These are phyloP conservation scores for Montipora capricornis DNA, from an alignment of 64 coral and sea anemone genomes.

Conservation along the genomic window DNA sequence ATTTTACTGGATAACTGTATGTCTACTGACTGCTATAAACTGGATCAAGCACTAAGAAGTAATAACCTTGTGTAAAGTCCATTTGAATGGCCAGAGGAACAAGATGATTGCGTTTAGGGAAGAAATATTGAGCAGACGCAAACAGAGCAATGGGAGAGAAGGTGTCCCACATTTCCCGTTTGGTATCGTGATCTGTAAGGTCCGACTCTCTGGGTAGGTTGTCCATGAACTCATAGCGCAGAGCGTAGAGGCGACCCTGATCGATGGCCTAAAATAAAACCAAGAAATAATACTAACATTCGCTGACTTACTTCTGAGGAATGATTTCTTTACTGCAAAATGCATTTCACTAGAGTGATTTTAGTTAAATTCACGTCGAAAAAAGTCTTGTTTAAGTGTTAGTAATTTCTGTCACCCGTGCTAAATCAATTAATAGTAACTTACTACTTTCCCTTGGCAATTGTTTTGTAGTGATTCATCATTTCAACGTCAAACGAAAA, in stretches of 20 bases:
- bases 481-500: not conserved
- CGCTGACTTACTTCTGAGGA: not conserved
- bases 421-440: too few species aligned
- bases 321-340: not conserved
- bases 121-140: constrained; percentile 3
- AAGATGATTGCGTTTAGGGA: not conserved
- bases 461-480: not conserved
- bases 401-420: too few species aligned
- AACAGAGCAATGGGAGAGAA: constrained; percentile 77
- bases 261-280: constrained; percentile 27
- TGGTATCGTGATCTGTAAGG: constrained; percentile 21
- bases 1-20: constrained; percentile 14
- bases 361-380: not conserved
- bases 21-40: not conserved
- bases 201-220: constrained; percentile 14
- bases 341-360: not conserved
- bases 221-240: constrained; percentile 56
- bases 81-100: constrained; percentile 70
- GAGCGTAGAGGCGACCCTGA: constrained; percentile 54
- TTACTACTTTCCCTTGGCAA: not conserved
- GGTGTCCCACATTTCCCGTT: constrained; percentile 44
- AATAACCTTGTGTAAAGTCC: constrained; percentile 30
- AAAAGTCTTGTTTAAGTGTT: not conserved
- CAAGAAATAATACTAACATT: not conserved
- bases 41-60: not conserved